Percentiles rank a stretch among this genome's conserved stretches.
These are phyloP conservation scores for Subanguina moxae DNA, from an alignment of 1,140 invertebrate species.

Conservation along the genomic window DNA sequence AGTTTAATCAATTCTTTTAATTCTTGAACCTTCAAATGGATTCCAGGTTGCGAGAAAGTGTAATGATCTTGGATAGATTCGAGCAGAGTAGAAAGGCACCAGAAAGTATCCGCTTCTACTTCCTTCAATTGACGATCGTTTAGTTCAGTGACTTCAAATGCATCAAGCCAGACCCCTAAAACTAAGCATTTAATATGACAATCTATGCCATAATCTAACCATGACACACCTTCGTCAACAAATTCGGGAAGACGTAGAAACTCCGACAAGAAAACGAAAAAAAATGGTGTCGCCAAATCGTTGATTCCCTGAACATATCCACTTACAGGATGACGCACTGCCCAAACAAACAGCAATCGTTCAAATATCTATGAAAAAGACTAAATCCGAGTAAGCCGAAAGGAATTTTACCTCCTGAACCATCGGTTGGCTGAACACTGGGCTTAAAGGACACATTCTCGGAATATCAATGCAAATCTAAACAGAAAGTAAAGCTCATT, in stretches of 20 bases:
- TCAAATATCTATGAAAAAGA: constrained; percentile 81
- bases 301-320: constrained; percentile 99
- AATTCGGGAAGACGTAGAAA: constrained; percentile 63
- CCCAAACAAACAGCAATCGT: constrained; percentile 95
- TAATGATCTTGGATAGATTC: constrained; percentile 99
- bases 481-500: constrained; percentile 19
- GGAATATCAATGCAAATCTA: constrained; percentile 93
- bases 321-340: constrained; percentile 93
- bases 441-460: constrained; percentile 85
- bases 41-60: constrained; percentile 97
- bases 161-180: constrained; percentile 67
- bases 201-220: too few species aligned
- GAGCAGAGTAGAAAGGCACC: constrained; percentile 93
- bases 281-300: constrained; percentile 96
- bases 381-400: constrained; percentile 3
- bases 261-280: constrained; percentile 95
- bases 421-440: constrained; percentile 82
- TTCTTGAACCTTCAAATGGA: constrained; percentile 82
- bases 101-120: constrained; percentile 96
- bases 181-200: not conserved
- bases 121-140: constrained; percentile 73
- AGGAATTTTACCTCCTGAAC: constrained; percentile 69
- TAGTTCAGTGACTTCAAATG: constrained; percentile 76
- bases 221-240: constrained; percentile 64
- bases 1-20: constrained; percentile 89